Evolutionary conservation across 1,140 invertebrate genomes (phyloP).

Genomic region (Leguminivora glycinivorella): DNA sequence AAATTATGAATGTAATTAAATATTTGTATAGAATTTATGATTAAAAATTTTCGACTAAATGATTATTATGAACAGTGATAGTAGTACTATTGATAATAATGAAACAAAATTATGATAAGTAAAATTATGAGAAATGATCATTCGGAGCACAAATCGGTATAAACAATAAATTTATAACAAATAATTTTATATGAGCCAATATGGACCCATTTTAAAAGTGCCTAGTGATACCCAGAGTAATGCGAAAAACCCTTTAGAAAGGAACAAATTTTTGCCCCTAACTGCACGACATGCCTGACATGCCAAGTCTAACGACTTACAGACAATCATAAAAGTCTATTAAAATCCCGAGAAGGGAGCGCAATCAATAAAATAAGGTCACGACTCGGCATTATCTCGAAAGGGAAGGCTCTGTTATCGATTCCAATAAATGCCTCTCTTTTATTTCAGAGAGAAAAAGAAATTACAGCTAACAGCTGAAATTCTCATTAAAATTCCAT

Average conservation of each 20-base stretch:
- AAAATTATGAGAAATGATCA: too few species aligned
- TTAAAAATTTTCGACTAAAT: too few species aligned
- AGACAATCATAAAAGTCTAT: slow-evolving; percentile 41
- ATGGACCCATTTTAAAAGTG: neutral
- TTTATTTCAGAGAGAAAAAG: slow-evolving; percentile 54
- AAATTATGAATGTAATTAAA: too few species aligned
- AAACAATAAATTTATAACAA: too few species aligned
- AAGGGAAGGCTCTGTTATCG: slow-evolving; percentile 49
- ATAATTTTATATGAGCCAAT: too few species aligned
- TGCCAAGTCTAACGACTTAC: slow-evolving; percentile 19
- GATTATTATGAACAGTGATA: too few species aligned
- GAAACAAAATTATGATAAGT: too few species aligned
- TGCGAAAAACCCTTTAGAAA: neutral
- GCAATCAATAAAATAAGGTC: slow-evolving; percentile 48
- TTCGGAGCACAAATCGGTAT: too few species aligned
- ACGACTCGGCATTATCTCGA: slow-evolving; percentile 49
- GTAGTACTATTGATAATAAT: too few species aligned
- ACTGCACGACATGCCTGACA: neutral
- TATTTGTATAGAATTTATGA: too few species aligned
- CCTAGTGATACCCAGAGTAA: neutral
- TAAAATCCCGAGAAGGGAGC: slow-evolving; percentile 34
- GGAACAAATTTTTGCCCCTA: neutral
- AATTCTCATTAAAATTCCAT: slow-evolving; percentile 71
- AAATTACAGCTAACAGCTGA: slow-evolving; percentile 54
- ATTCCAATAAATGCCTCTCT: slow-evolving; percentile 59